phyloP scores from a whole-genome alignment of 1,140 invertebrate species.

The Nasonia giraulti region DNA sequence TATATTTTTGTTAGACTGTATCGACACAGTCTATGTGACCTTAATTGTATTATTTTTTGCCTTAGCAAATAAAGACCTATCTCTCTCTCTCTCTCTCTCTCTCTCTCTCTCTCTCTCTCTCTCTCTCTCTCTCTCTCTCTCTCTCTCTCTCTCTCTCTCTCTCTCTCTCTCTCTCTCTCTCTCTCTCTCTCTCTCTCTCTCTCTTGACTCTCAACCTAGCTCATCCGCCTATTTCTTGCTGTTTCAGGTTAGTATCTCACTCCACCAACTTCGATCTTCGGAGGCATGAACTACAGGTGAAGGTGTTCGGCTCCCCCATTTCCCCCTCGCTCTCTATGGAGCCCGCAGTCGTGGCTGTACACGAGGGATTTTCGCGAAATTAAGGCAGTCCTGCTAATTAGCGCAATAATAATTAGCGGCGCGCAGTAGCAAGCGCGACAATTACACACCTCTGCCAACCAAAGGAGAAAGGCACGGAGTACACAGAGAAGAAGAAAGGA shows the following conservation, averaged over 20 bases:
- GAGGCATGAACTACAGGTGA: not conserved
- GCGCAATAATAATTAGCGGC: slow-evolving; percentile 10
- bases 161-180: too few relatives aligned
- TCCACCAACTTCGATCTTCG: not conserved
- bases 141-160: not conserved
- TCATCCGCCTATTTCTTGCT: not conserved
- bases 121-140: not conserved
- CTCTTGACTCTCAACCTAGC: not conserved
- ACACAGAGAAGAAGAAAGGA: not conserved
- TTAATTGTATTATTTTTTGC: too few relatives aligned
- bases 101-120: too few relatives aligned
- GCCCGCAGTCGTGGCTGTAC: not conserved
- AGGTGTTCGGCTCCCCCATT: not conserved
- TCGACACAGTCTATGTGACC: too few relatives aligned
- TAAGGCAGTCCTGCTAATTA: slow-evolving; percentile 12
- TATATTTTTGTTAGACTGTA: too few relatives aligned
- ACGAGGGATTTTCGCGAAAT: not conserved
- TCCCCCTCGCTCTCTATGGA: too few relatives aligned
- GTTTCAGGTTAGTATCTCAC: slow-evolving; percentile 13
- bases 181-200: too few relatives aligned
- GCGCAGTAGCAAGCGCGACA: not conserved
- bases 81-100: not conserved
- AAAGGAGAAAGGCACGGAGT: not conserved
- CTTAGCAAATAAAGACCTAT: too few relatives aligned
- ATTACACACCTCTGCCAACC: not conserved